Evolutionary conservation across 2,888 invertebrate genomes (phyloP).

Genomic region (Dryadula phaetusa): DNA sequence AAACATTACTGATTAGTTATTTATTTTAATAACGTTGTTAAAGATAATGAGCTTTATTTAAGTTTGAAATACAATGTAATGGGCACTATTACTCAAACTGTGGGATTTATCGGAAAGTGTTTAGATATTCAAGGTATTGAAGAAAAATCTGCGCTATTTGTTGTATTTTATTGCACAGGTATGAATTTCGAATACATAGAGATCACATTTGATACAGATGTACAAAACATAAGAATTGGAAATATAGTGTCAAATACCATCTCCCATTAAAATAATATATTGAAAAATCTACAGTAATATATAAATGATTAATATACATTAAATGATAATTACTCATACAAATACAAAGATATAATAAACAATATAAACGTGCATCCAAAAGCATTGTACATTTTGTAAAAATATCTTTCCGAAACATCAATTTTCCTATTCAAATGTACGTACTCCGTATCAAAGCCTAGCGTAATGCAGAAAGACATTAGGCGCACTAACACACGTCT

Average conservation of each 20-base stretch:
- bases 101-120: too few species aligned
- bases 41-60: too few species aligned
- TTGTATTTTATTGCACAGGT: not conserved
- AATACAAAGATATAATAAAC: not conserved
- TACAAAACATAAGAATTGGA: not conserved
- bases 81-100: too few species aligned
- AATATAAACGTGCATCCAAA: conserved; percentile 31
- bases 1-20: conserved; percentile 1
- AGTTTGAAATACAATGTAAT: too few species aligned
- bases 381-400: conserved; percentile 31
- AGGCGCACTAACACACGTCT: conserved; percentile 37
- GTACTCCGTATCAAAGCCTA: conserved; percentile 26
- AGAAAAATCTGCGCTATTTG: not conserved
- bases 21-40: not conserved
- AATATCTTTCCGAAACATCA: conserved; percentile 35
- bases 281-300: too few species aligned
- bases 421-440: conserved; percentile 28
- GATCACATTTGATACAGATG: not conserved
- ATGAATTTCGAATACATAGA: not conserved
- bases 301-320: too few species aligned
- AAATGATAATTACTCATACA: too few species aligned
- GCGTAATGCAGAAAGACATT: conserved; percentile 43
- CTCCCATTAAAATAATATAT: too few species aligned
- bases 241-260: not conserved
- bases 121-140: not conserved